Evolutionary conservation across 2,888 invertebrate genomes (phyloP).

Genomic region (Cataglyphis altisquamis): DNA sequence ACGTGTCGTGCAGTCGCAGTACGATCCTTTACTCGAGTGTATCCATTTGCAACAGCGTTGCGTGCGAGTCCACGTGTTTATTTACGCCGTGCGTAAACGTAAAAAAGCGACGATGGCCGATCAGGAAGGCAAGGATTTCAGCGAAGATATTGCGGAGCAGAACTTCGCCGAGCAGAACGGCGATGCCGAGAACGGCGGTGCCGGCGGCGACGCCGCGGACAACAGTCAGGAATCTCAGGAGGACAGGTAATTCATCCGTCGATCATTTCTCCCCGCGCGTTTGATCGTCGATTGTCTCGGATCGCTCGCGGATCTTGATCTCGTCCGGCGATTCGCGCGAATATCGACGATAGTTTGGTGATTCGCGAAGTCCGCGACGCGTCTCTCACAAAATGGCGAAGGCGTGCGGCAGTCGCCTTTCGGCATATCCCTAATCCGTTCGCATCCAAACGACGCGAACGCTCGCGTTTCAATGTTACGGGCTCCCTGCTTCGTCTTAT

Average conservation of each 20-base stretch:
- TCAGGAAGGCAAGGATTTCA: slow-evolving; percentile 85
- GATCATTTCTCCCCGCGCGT: slow-evolving; percentile 55
- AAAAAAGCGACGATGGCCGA: slow-evolving; percentile 79
- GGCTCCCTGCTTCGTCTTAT: slow-evolving; percentile 47
- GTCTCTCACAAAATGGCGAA: slow-evolving; percentile 76
- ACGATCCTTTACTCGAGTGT: too few relatives aligned
- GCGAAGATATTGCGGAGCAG: slow-evolving; percentile 88
- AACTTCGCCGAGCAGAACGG: slow-evolving; percentile 88
- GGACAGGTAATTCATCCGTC: slow-evolving; percentile 82
- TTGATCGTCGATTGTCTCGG: slow-evolving; percentile 31
- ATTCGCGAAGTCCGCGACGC: slow-evolving; percentile 53
- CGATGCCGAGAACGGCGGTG: slow-evolving; percentile 89
- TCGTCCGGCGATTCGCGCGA: slow-evolving; percentile 54
- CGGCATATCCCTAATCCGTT: slow-evolving; percentile 73
- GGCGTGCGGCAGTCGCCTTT: slow-evolving; percentile 53
- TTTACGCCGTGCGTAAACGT: slow-evolving; percentile 20
- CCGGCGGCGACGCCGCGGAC: slow-evolving; percentile 90
- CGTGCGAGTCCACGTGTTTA: slow-evolving; percentile 64
- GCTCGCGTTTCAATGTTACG: slow-evolving; percentile 35
- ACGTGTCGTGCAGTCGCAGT: slow-evolving; percentile 54
- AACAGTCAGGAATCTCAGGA: slow-evolving; percentile 88
- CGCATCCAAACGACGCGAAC: slow-evolving; percentile 72
- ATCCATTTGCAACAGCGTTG: slow-evolving; percentile 30
- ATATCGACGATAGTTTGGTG: slow-evolving; percentile 17
- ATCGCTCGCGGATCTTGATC: neutral